Base-by-base conservation (phyloP, 2,888 invertebrate species). In the Meliscaeva auricollis region DNA sequence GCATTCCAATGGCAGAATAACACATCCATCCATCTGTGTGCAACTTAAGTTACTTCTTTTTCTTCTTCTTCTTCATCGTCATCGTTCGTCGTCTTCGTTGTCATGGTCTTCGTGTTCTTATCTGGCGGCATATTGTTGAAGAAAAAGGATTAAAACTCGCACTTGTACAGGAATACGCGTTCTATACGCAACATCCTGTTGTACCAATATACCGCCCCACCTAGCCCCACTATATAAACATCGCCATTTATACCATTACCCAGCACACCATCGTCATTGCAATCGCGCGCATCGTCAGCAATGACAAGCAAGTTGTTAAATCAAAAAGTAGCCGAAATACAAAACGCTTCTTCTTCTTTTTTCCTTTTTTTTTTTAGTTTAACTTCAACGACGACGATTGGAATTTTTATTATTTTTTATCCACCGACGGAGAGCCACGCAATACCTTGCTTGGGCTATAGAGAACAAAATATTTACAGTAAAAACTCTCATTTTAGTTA, bases 301-400 rank as follows among this genome's bases (percentile, higher is more conserved):
- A 64, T 81, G 81, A 81, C 85, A 85, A 81, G 85, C 85, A 75
- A 84, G 75, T 80, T 87, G 84, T 82, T 87, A 87, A 87, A 87
- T 87, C 87, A 87, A 87, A 87, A 87, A 87, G 81, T 87, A 87
- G 80, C 87, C 87, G 82, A 87, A 87, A 87, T 87, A 77, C 85
- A 85, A 85, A 85, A 85, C 76, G 85, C 81, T 81, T 81, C 85
- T 72, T 62, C 62, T 78, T 50, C 48, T 26, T 46, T 56, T 17
- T 13, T 20, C 35, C 3, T 35, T 17, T 15, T 3, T 38, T 38
- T 38, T 9, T 9, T 13, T 6, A 38, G n/a, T 20, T 32, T 44
- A 30, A 48, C 46, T n/a, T 46, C 32, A 44, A 48, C 48, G 30
- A 30, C 52, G 11, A 70, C 64, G 73, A 80, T 85, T 58, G 73